Percentiles rank a stretch among this genome's conserved stretches.
Conservation (phyloP, 2,113 vertebrate species). For the Psittacula cyanocephala region DNA sequence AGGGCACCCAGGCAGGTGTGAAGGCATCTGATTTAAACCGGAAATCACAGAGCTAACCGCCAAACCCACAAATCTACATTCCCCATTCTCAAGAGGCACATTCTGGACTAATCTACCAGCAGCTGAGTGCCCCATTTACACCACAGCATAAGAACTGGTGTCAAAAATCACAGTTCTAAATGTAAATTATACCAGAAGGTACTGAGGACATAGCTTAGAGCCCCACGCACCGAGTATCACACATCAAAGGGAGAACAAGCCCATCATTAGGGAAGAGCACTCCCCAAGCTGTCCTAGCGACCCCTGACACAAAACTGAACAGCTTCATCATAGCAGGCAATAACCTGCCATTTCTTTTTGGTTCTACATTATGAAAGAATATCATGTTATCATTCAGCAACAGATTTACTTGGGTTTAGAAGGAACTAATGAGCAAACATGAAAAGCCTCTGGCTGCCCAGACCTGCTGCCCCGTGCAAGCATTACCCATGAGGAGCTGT, state of each 20-base stretch:
- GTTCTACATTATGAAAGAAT: neutral
- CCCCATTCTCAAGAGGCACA: neutral
- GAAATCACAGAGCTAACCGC: neutral
- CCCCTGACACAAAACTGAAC: neutral
- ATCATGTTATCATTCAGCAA: neutral
- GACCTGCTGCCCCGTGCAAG: neutral
- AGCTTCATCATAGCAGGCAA: neutral
- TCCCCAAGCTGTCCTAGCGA: neutral
- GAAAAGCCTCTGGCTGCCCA: neutral
- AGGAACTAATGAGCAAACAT: neutral
- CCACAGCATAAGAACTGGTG: accelerated
- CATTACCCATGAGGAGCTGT: neutral
- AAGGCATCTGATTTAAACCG: neutral
- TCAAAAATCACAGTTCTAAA: neutral
- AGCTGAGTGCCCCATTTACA: neutral
- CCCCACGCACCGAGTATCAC: neutral
- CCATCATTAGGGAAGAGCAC: neutral
- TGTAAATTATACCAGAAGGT: neutral
- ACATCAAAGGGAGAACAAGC: neutral
- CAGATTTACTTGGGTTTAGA: neutral
- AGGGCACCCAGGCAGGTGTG: neutral
- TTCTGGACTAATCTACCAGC: neutral
- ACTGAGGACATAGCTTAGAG: neutral
- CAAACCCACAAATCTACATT: neutral
- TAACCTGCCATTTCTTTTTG: neutral